Evolutionary conservation across 2,113 vertebrate genomes (phyloP).

Genomic region (Eurypyga helias): DNA sequence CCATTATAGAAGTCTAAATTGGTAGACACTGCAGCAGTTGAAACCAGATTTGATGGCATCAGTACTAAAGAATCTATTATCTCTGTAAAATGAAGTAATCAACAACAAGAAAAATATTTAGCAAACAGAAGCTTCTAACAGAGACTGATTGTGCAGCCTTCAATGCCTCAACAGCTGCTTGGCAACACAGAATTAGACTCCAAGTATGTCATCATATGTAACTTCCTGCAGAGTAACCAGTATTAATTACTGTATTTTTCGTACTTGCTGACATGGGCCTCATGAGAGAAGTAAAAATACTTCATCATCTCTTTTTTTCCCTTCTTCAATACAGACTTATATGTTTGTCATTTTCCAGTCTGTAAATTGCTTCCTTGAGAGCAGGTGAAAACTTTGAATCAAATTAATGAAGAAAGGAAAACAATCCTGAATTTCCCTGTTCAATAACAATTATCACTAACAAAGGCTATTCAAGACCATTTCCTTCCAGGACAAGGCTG

Average conservation of each 20-base stretch:
- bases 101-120: neutral
- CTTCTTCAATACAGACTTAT: neutral
- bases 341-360: neutral
- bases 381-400: neutral
- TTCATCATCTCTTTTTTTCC: neutral
- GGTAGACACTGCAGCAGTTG: neutral
- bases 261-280: neutral
- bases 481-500: neutral
- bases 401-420: neutral
- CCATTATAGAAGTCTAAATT: neutral
- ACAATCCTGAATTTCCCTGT: neutral
- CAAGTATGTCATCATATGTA: neutral
- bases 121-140: neutral
- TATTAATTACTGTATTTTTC: neutral
- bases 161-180: neutral
- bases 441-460: neutral
- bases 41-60: neutral
- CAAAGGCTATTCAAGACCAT: neutral
- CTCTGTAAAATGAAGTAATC: neutral
- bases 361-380: neutral
- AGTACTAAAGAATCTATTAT: neutral
- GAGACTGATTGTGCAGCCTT: neutral
- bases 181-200: neutral
- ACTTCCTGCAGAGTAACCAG: neutral
- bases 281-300: neutral